A percentile compares a stretch with the other conserved stretches of the same genome.
These are phyloP conservation scores for Venustaconcha ellipsiformis DNA, from an alignment of 1,140 invertebrate genomes.

Conservation along the genomic window DNA sequence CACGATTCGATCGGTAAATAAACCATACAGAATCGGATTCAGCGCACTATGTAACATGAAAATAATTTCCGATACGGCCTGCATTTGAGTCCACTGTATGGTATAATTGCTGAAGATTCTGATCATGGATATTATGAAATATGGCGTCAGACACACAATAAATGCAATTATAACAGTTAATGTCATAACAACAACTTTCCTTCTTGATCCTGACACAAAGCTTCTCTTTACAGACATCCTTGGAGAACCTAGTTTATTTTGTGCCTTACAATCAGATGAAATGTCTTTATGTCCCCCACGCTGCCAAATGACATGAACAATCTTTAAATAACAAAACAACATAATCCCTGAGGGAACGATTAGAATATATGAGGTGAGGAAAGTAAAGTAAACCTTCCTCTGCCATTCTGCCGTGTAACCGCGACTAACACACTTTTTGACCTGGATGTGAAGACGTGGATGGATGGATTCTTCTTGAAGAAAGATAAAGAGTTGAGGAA, in stretches of 20 bases:
- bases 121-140: slow-evolving; percentile 65
- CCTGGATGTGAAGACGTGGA: slow-evolving; percentile 46
- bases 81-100: slow-evolving; percentile 56
- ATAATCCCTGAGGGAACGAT: slow-evolving; percentile 68
- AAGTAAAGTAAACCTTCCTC: slow-evolving; percentile 69
- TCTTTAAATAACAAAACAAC: slow-evolving; percentile 69
- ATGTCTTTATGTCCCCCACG: slow-evolving; percentile 23
- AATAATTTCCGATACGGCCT: slow-evolving; percentile 65
- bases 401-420: slow-evolving; percentile 71
- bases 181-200: slow-evolving; percentile 67
- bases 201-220: slow-evolving; percentile 56
- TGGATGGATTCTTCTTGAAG: slow-evolving; percentile 45
- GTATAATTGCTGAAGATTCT: slow-evolving; percentile 69
- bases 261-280: not conserved
- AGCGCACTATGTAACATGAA: slow-evolving; percentile 69
- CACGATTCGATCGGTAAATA: slow-evolving; percentile 61
- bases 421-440: slow-evolving; percentile 61
- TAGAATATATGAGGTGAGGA: slow-evolving; percentile 67
- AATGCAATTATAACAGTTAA: slow-evolving; percentile 69
- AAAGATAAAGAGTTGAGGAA: slow-evolving; percentile 71
- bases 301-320: slow-evolving; percentile 68
- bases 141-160: slow-evolving; percentile 69
- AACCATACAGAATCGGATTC: slow-evolving; percentile 70
- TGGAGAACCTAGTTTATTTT: slow-evolving; percentile 15
- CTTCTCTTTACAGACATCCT: slow-evolving; percentile 49